These are phyloP conservation scores for Gymnocheta viridis DNA, from an alignment of 2,888 invertebrate species.

Conservation along the genomic window DNA sequence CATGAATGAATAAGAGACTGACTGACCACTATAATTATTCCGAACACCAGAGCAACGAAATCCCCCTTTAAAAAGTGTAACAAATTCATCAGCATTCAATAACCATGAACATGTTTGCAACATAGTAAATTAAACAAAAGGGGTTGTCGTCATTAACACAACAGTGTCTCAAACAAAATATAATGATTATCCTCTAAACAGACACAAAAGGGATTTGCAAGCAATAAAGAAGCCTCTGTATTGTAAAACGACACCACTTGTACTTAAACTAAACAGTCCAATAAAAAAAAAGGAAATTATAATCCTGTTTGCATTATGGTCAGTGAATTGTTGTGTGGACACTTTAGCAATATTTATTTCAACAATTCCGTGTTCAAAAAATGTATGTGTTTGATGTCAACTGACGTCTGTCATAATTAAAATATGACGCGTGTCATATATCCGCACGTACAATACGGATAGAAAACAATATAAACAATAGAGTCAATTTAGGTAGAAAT, in stretches of 20 bases:
- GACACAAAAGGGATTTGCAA: not conserved
- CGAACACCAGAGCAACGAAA: not conserved
- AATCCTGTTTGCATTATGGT: slow-evolving; percentile 44
- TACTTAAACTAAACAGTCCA: slow-evolving; percentile 4
- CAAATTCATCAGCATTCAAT: slow-evolving; percentile 44
- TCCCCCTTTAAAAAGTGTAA: not conserved
- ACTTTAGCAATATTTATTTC: not conserved
- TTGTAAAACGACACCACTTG: slow-evolving; percentile 56
- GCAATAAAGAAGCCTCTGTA: not conserved
- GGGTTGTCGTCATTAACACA: slow-evolving; percentile 48
- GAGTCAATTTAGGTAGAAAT: slow-evolving; percentile 7
- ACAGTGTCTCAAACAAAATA: slow-evolving; percentile 1
- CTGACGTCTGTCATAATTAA: slow-evolving; percentile 70
- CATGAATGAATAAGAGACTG: slow-evolving; percentile 15
- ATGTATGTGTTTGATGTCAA: slow-evolving; percentile 33
- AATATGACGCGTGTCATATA: slow-evolving; percentile 70
- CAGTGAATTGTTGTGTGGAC: slow-evolving; percentile 13
- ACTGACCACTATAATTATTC: slow-evolving; percentile 53
- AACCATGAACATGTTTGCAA: slow-evolving; percentile 27
- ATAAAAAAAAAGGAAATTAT: not conserved
- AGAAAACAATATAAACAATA: slow-evolving; percentile 46
- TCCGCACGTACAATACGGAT: not conserved
- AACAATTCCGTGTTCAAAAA: not conserved
- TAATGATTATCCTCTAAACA: slow-evolving; percentile 39
- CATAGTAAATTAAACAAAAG: slow-evolving; percentile 31